Percentiles rank a stretch among this genome's conserved stretches.
These are phyloP conservation scores for Philaethria dido DNA, from an alignment of 2,888 invertebrate genomes.

Conservation along the genomic window DNA sequence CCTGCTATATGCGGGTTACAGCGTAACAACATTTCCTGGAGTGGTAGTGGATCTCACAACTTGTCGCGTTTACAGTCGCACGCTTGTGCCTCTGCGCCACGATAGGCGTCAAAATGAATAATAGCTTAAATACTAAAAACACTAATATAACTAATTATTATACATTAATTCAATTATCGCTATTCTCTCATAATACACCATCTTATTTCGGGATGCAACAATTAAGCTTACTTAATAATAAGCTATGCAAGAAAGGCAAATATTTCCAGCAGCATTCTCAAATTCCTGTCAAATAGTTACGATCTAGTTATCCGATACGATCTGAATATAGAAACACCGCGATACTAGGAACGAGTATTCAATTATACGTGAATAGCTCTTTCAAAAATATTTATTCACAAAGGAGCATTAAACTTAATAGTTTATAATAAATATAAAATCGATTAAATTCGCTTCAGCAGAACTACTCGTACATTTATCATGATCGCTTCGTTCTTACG, in stretches of 20 bases:
- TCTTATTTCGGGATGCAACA: slow-evolving; percentile 18
- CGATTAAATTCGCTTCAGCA: slow-evolving; percentile 50
- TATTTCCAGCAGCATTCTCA: slow-evolving; percentile 59
- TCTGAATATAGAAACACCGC: slow-evolving; percentile 58
- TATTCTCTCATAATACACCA: neutral
- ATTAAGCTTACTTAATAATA: slow-evolving; percentile 34
- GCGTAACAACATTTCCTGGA: no score
- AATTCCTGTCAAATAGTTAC: slow-evolving; percentile 67
- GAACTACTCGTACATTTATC: slow-evolving; percentile 57
- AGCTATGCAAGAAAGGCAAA: slow-evolving; percentile 45
- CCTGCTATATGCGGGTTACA: no score
- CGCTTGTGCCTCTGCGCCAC: no score
- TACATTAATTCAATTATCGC: no score
- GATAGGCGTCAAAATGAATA: no score
- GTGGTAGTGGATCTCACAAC: no score
- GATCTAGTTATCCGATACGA: slow-evolving; percentile 61
- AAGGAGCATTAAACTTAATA: slow-evolving; percentile 42
- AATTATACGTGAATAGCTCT: slow-evolving; percentile 62
- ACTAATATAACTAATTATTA: no score
- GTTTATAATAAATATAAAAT: slow-evolving; percentile 42
- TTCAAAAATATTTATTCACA: slow-evolving; percentile 61
- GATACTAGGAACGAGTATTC: slow-evolving; percentile 55
- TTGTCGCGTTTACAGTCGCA: no score
- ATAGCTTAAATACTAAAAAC: no score
- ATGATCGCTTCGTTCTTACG: slow-evolving; percentile 52